Conservation (phyloP, 1,140 invertebrate species). For the Zaprionus tsacasi region DNA sequence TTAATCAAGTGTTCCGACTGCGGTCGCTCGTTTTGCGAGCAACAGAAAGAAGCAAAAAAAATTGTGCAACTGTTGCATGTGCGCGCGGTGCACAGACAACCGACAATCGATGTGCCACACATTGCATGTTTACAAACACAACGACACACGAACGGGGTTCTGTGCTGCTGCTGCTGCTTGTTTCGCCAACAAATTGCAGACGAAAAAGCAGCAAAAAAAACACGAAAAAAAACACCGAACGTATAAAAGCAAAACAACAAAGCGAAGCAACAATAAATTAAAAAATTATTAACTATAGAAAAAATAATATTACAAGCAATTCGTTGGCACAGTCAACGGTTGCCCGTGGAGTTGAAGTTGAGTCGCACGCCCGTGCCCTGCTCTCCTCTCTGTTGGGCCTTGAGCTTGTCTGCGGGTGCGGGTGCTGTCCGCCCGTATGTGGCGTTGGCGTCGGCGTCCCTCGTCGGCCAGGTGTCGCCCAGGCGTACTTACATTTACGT, state of each 20-base stretch:
- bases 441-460: slow-evolving; percentile 72
- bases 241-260: not conserved
- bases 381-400: slow-evolving; percentile 7
- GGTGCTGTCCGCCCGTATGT: slow-evolving; percentile 58
- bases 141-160: slow-evolving; percentile 31
- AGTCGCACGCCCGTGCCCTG: not conserved
- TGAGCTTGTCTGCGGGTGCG: slow-evolving; percentile 30
- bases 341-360: not conserved
- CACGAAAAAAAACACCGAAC: slow-evolving; percentile 14
- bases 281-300: slow-evolving; percentile 11
- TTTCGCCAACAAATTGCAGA: slow-evolving; percentile 46
- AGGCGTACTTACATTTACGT: slow-evolving; percentile 27
- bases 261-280: slow-evolving; percentile 4
- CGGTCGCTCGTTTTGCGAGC: slow-evolving; percentile 1
- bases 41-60: slow-evolving; percentile 15
- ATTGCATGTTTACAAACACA: slow-evolving; percentile 58
- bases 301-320: slow-evolving; percentile 1
- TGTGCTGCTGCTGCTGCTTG: slow-evolving; percentile 28
- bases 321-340: not conserved
- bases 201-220: slow-evolving; percentile 34
- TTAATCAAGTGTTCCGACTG: slow-evolving; percentile 15
- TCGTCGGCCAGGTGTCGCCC: slow-evolving; percentile 42
- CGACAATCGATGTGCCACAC: slow-evolving; percentile 50
- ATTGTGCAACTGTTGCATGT: slow-evolving; percentile 47
- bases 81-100: slow-evolving; percentile 34